Conservation (phyloP, 1,140 invertebrate species). For the Hylaeus volcanicus region DNA sequence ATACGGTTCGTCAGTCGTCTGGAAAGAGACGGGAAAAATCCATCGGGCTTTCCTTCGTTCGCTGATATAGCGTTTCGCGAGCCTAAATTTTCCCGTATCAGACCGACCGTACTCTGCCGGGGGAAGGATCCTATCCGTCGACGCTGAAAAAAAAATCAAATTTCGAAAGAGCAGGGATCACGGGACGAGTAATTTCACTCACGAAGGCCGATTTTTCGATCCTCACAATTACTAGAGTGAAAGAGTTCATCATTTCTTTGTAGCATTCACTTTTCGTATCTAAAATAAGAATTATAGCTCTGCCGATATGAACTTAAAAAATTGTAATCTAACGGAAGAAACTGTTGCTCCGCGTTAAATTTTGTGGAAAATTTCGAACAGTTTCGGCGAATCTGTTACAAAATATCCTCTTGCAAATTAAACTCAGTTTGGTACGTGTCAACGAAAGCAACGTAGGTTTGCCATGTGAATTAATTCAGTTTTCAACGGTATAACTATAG, state of each 20-base stretch:
- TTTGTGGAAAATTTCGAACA: too few species aligned
- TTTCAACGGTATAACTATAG: background rate
- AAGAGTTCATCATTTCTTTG: too few species aligned
- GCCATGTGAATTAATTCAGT: background rate
- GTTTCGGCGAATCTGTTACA: too few species aligned
- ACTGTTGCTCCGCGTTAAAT: background rate
- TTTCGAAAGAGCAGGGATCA: background rate
- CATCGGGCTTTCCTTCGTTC: background rate
- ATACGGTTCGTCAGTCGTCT: background rate
- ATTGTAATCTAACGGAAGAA: background rate
- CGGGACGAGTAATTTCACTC: background rate
- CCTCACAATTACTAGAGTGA: too few species aligned
- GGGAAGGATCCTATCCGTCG: background rate
- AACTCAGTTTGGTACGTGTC: too few species aligned
- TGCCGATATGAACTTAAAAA: too few species aligned
- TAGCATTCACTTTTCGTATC: too few species aligned
- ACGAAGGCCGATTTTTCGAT: background rate
- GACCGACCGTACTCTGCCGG: background rate
- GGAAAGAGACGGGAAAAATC: constrained; percentile 17
- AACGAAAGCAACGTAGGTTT: too few species aligned
- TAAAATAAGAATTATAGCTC: too few species aligned
- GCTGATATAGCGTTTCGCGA: background rate
- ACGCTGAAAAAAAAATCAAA: background rate
- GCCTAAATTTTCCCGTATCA: background rate
- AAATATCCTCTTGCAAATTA: too few species aligned